A percentile compares a stretch with the other conserved stretches of the same genome.
Conservation (phyloP, 2,113 vertebrate species). For the Stercorarius parasiticus region DNA sequence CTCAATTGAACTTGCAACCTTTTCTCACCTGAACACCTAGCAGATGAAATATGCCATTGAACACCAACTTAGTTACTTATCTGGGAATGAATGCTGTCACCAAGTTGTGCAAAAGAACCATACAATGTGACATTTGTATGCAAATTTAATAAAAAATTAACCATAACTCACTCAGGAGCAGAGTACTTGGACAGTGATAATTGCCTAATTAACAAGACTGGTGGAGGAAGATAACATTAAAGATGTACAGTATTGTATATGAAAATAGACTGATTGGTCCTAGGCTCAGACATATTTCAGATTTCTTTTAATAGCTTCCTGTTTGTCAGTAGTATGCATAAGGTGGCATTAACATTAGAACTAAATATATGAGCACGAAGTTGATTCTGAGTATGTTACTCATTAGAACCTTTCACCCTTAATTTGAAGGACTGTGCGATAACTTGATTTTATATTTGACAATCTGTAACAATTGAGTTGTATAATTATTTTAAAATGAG, state of each 20-base stretch:
- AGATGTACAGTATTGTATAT: neutral
- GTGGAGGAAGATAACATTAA: conserved; percentile 5
- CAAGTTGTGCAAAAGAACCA: neutral
- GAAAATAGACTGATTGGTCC: neutral
- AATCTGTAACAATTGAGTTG: neutral
- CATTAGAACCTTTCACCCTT: neutral
- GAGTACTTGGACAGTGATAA: neutral
- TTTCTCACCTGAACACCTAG: neutral
- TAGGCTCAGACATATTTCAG: neutral
- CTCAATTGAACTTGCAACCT: neutral
- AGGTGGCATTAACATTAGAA: neutral
- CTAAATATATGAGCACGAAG: neutral
- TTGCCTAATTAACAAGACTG: neutral
- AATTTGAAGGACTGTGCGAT: neutral
- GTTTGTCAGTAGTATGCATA: neutral
- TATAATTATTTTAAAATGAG: neutral
- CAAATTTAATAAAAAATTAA: neutral
- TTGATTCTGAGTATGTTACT: neutral
- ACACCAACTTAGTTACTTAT: neutral
- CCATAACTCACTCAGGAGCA: neutral
- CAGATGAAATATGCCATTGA: neutral
- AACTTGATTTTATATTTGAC: neutral
- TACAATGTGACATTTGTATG: neutral
- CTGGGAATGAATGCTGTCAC: neutral
- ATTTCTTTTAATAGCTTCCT: neutral